Percentiles rank a stretch among this genome's conserved stretches.
These are phyloP conservation scores for Nesoenas mayeri DNA, from an alignment of 2,113 vertebrate species.

Conservation along the genomic window DNA sequence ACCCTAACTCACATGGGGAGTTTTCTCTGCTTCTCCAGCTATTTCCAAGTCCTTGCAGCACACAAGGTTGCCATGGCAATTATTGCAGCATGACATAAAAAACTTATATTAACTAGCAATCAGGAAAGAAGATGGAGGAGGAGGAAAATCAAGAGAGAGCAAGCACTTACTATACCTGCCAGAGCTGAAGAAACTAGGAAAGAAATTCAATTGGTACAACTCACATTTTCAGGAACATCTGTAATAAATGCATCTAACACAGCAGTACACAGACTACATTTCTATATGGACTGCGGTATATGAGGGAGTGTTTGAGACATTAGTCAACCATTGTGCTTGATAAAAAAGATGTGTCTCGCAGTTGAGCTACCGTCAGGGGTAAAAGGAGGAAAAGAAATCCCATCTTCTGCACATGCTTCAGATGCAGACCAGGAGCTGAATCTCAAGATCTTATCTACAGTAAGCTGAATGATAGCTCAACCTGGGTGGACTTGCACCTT, in stretches of 20 bases:
- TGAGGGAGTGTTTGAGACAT: neutral
- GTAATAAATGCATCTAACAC: neutral
- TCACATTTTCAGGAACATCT: neutral
- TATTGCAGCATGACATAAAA: constrained; percentile 34
- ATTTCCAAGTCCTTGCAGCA: neutral
- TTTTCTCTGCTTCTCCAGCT: neutral
- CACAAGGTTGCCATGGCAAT: constrained; percentile 56
- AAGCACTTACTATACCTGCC: neutral
- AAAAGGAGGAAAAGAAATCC: neutral
- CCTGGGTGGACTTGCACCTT: neutral
- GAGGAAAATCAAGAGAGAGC: neutral
- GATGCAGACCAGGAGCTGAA: neutral
- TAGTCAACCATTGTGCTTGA: neutral
- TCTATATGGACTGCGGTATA: neutral
- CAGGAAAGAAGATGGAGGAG: constrained; percentile 1
- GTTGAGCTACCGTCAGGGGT: neutral
- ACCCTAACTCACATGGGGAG: neutral
- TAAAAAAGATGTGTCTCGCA: neutral
- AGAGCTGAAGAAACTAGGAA: neutral
- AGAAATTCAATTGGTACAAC: neutral
- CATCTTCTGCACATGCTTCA: neutral
- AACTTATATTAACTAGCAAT: constrained; percentile 30
- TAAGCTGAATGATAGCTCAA: neutral
- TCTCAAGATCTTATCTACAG: neutral
- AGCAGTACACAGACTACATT: neutral